Evolutionary conservation across 2,113 vertebrate genomes (phyloP).

Genomic region (Heloderma charlesbogerti): DNA sequence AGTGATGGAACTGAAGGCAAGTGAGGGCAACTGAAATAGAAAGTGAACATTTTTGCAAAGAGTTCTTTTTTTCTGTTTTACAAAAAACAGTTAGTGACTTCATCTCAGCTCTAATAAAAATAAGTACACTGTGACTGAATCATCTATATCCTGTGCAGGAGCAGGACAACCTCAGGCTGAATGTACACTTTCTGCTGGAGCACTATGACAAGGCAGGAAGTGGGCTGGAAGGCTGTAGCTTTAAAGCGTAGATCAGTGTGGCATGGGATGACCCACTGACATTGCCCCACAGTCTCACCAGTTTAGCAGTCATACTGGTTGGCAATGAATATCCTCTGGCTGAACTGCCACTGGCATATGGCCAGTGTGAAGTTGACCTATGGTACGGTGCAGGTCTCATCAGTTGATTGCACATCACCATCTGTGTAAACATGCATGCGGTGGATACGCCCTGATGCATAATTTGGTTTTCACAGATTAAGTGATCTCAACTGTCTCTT

Average conservation of each 20-base stretch:
- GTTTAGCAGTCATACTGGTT: not conserved
- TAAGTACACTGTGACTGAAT: not conserved
- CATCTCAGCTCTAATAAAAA: not conserved
- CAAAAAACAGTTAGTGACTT: no score
- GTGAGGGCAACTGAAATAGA: not conserved
- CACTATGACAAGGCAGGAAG: not conserved
- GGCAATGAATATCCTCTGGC: not conserved
- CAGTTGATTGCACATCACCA: not conserved
- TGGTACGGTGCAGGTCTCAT: not conserved
- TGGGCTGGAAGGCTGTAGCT: not conserved
- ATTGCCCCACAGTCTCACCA: not conserved
- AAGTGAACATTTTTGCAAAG: not conserved
- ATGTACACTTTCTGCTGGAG: not conserved
- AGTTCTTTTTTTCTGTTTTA: not conserved
- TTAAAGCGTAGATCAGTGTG: not conserved
- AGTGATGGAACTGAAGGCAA: not conserved
- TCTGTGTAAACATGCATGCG: slow-evolving; percentile 1
- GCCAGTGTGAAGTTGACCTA: not conserved
- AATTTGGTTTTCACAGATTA: slow-evolving; percentile 41
- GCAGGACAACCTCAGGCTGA: not conserved
- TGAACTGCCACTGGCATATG: not conserved
- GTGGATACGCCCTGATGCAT: slow-evolving; percentile 2
- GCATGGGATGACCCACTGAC: not conserved
- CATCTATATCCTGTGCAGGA: not conserved
- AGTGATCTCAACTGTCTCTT: slow-evolving; percentile 26